A percentile compares a stretch with the other conserved stretches of the same genome.
These are phyloP conservation scores for Dicaeum eximium DNA, from an alignment of 2,113 vertebrate species.

Conservation along the genomic window DNA sequence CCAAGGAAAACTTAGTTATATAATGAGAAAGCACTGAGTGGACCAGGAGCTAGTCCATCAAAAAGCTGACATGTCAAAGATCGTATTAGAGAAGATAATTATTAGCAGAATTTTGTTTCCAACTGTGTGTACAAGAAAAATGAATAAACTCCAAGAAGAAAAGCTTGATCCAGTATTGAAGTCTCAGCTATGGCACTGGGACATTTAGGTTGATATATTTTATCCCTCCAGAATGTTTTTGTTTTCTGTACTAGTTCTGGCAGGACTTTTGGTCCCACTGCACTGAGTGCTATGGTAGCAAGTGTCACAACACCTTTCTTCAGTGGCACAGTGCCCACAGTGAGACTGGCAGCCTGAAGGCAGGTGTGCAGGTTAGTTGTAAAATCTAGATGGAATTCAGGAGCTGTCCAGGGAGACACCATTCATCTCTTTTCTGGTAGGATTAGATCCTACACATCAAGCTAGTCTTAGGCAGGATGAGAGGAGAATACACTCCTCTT, in stretches of 20 bases:
- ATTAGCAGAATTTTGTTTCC: neutral
- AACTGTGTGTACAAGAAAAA: neutral
- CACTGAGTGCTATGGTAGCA: neutral
- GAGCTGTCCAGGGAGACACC: neutral
- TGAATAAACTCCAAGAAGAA: neutral
- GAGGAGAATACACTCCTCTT: neutral
- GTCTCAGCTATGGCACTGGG: neutral
- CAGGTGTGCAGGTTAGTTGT: neutral
- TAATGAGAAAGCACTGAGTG: neutral
- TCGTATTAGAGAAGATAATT: neutral
- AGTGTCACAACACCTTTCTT: neutral
- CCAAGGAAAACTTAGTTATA: neutral
- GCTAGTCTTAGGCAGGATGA: neutral
- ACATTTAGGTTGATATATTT: neutral
- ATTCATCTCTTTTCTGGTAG: neutral
- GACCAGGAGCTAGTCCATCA: neutral
- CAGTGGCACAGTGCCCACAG: neutral
- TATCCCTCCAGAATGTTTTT: neutral
- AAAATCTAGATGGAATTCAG: accelerated
- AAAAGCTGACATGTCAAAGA: neutral
- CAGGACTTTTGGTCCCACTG: neutral
- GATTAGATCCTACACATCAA: neutral
- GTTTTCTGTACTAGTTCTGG: neutral
- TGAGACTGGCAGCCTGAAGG: neutral
- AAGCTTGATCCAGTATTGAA: neutral